Base-by-base conservation (phyloP, 2,797 vertebrate genomes). In the Chloroceryle amazona region DNA sequence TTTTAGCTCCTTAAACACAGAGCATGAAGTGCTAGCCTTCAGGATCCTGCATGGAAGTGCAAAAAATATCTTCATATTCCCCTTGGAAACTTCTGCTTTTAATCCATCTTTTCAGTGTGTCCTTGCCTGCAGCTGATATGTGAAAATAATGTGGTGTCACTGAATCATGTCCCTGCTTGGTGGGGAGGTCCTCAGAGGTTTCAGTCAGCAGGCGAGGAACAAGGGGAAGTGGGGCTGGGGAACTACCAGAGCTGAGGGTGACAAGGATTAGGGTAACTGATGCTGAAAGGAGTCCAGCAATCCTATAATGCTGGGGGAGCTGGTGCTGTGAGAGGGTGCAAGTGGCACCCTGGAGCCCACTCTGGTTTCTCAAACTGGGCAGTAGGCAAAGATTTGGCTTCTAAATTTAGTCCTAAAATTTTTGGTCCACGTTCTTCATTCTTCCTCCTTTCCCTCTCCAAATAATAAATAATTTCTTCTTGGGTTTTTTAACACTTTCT, bases 1-100 rank as follows among this genome's bases (percentile, higher is more conserved):
- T 70, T 91, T 83, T 90, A 94, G 95, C 87, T 65, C 80, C 22
- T 89, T 46, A 79, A 88, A 72, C 5, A 25, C 46, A 70, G 75
- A 73, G 33, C 28, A 25, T 49, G 22, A 75, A 83, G 26, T 46
- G 16, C 28, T n/a, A 21, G 10, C 46, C 25, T 78, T 89, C 31
- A 66, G n/a, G 66, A 65, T 75, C 86, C 46, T 84, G 13, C 0
- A 0, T 61, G 35, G 37, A 88, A 74, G 6, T 68, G 25, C 35
- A 83, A 78, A 78, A 86, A 74, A 61, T 61, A 46, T 13, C 10
- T 80, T 16, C 10, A 3, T 18, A 19, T 68, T 90, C 31, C 21
- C 9, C 33, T 55, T 82, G 44, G 63, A 76, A 75, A 44, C 33
- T 18, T 52, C 89, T 86, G 49, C 60, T 12, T 79, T 81, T 65